Percentiles rank a stretch among this genome's conserved stretches.
phyloP scores from a whole-genome alignment of 1,140 invertebrate genomes.

The Drosophila nigromelanica region DNA sequence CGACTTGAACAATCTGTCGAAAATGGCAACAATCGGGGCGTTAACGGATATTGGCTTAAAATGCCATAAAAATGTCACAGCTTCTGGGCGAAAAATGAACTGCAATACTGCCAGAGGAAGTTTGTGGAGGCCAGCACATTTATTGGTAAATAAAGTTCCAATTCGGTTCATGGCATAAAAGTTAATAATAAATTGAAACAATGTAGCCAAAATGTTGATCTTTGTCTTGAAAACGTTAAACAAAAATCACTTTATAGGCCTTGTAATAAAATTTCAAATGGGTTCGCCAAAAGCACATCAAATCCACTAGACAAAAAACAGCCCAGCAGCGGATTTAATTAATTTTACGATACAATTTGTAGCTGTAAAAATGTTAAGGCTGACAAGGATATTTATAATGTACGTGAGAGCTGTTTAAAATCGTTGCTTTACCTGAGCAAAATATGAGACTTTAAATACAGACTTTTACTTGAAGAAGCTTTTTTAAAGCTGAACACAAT shows the following conservation, averaged over 20 bases:
- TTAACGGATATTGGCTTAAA: conserved; percentile 82
- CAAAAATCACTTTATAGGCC: conserved; percentile 61
- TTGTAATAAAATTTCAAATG: conserved; percentile 74
- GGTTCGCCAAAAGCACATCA: conserved; percentile 51
- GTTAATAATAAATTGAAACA: conserved; percentile 82
- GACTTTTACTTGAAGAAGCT: not conserved
- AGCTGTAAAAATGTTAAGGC: conserved; percentile 25
- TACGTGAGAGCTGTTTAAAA: conserved; percentile 9
- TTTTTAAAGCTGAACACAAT: no score
- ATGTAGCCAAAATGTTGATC: conserved; percentile 70
- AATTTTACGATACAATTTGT: conserved; percentile 51
- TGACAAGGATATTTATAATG: not conserved
- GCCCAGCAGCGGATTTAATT: conserved; percentile 63
- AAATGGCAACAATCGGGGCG: conserved; percentile 66
- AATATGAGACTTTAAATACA: not conserved
- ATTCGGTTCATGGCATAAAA: conserved; percentile 59
- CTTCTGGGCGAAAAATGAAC: conserved; percentile 6
- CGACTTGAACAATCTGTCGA: conserved; percentile 62
- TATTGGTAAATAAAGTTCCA: conserved; percentile 78
- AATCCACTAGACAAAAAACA: conserved; percentile 42
- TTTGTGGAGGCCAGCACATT: conserved; percentile 33
- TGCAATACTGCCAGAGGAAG: not conserved
- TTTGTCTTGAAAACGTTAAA: conserved; percentile 34
- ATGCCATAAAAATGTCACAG: conserved; percentile 63
- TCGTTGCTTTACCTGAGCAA: conserved; percentile 4